These are phyloP conservation scores for Catamblyrhynchus diadema DNA, from an alignment of 2,797 vertebrate genomes.

Conservation along the genomic window DNA sequence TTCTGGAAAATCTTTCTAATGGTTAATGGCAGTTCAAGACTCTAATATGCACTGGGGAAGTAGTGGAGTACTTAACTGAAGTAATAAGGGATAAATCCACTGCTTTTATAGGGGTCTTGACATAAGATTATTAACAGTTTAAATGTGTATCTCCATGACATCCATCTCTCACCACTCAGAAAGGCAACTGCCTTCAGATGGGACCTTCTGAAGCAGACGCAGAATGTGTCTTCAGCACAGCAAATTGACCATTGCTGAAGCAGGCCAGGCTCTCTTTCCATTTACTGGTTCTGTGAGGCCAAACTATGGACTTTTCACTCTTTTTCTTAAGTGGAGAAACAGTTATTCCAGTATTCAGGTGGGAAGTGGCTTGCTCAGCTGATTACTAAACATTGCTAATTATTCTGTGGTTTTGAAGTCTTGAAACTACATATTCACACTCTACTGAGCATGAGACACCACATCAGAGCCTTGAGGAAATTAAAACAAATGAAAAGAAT, in stretches of 20 bases:
- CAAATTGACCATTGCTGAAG: background rate
- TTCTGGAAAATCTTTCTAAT: background rate
- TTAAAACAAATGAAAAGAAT: background rate
- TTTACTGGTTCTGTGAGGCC: background rate
- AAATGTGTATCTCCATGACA: background rate
- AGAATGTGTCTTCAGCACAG: background rate
- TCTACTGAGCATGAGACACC: background rate
- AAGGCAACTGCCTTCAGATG: background rate
- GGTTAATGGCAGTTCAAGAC: background rate
- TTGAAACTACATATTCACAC: background rate
- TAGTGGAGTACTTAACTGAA: background rate
- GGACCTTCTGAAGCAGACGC: background rate
- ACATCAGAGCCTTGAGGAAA: conserved; percentile 16
- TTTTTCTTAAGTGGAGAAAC: background rate
- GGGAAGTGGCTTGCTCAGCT: background rate
- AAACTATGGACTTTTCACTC: background rate
- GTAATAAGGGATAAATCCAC: background rate
- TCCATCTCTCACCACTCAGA: background rate
- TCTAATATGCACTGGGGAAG: background rate
- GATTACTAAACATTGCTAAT: conserved; percentile 3
- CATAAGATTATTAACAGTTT: background rate
- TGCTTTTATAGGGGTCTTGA: background rate
- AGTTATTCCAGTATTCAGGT: background rate
- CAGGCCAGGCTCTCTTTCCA: background rate
- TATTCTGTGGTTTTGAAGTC: background rate